phyloP scores from a whole-genome alignment of 2,797 vertebrate genomes.

The Argentina silus region DNA sequence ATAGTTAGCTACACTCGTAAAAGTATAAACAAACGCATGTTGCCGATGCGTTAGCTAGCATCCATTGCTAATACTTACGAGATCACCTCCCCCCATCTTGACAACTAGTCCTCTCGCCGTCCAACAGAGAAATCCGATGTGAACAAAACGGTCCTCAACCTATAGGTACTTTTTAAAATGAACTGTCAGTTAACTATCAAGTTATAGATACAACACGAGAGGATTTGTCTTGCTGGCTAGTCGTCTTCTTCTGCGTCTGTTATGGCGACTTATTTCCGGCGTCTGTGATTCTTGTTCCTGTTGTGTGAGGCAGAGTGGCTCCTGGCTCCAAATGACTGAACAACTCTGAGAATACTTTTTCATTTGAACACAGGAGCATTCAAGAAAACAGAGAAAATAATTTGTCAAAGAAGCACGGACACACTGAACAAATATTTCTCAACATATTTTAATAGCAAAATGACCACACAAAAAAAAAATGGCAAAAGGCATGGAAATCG shows the following conservation, averaged over 20 bases:
- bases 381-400: too few species aligned
- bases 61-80: conserved; percentile 63
- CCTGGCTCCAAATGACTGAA: too few species aligned
- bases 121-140: conserved; percentile 10
- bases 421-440: too few species aligned
- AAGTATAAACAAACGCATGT: not conserved
- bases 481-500: too few species aligned
- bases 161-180: not conserved
- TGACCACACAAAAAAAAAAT: too few species aligned
- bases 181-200: not conserved
- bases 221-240: not conserved
- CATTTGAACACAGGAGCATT: too few species aligned
- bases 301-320: too few species aligned
- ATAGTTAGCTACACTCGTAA: conserved; percentile 9
- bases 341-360: too few species aligned
- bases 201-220: not conserved
- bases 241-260: not conserved
- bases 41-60: not conserved
- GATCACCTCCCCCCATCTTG: conserved; percentile 78
- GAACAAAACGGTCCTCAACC: not conserved
- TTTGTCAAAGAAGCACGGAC: too few species aligned
- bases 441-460: too few species aligned
- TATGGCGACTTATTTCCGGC: not conserved
- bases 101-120: not conserved
- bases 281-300: not conserved